phyloP scores from a whole-genome alignment of 1,140 invertebrate genomes.

The Ericerus pela region DNA sequence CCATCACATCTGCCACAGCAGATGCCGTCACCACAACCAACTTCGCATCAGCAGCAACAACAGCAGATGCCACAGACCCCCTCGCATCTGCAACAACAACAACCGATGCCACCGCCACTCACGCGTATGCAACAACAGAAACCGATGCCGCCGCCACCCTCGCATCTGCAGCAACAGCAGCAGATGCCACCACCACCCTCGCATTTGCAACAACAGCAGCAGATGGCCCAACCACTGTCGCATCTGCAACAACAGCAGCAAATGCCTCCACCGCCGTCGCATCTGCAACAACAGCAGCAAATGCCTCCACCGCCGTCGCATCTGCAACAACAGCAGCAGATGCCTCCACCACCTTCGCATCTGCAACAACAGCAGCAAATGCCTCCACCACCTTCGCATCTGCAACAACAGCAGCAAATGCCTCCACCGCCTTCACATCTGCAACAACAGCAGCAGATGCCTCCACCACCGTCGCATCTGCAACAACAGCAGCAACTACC shows the following conservation, averaged over 20 bases:
- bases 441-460: constrained; percentile 23
- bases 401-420: constrained; percentile 15
- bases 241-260: too few relatives aligned
- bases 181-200: too few relatives aligned
- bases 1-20: too few relatives aligned
- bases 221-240: constrained; percentile 19
- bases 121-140: too few relatives aligned
- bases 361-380: constrained; percentile 26
- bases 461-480: constrained; percentile 11
- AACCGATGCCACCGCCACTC: too few relatives aligned
- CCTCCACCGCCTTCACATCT: constrained; percentile 20
- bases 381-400: constrained; percentile 15
- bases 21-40: too few relatives aligned
- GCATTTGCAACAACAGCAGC: constrained; percentile 18
- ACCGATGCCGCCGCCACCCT: too few relatives aligned
- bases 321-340: constrained; percentile 11
- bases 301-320: too few relatives aligned
- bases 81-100: too few relatives aligned
- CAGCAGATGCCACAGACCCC: constrained; percentile 20
- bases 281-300: too few relatives aligned
- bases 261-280: too few relatives aligned
- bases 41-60: constrained; percentile 18
- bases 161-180: too few relatives aligned
- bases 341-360: constrained; percentile 16
- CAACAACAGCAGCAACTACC: constrained; percentile 5